phyloP scores from a whole-genome alignment of 1,140 invertebrate species.

The Chironomus striatipennis region DNA sequence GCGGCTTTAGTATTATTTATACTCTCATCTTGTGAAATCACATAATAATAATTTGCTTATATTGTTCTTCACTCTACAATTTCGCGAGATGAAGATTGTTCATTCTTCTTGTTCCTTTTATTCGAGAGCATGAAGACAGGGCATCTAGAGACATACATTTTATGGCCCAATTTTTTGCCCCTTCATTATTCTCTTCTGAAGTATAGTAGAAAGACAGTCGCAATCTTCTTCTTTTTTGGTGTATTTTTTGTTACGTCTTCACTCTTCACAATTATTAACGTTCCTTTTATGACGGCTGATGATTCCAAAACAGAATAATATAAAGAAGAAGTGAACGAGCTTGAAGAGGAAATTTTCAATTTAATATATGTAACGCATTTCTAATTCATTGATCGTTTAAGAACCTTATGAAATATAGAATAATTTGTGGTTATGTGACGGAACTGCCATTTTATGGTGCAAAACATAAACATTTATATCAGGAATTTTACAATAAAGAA shows the following conservation, averaged over 20 bases:
- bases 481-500: too few species aligned
- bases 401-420: too few species aligned
- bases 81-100: background rate
- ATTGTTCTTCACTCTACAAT: constrained; percentile 7
- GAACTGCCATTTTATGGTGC: too few species aligned
- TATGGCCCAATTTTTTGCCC: constrained; percentile 20
- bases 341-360: too few species aligned
- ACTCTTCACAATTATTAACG: background rate
- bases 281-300: background rate
- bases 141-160: background rate
- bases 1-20: background rate
- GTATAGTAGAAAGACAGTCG: background rate
- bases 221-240: background rate
- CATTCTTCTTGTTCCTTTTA: background rate
- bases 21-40: background rate
- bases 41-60: constrained; percentile 23
- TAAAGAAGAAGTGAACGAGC: too few species aligned
- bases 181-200: background rate
- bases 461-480: too few species aligned
- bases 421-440: too few species aligned
- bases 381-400: too few species aligned
- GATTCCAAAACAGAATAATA: too few species aligned
- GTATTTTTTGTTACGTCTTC: background rate
- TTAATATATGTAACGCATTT: too few species aligned
- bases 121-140: background rate